Conservation (phyloP, 2,113 vertebrate genomes). For the Eudorcas thomsonii region DNA sequence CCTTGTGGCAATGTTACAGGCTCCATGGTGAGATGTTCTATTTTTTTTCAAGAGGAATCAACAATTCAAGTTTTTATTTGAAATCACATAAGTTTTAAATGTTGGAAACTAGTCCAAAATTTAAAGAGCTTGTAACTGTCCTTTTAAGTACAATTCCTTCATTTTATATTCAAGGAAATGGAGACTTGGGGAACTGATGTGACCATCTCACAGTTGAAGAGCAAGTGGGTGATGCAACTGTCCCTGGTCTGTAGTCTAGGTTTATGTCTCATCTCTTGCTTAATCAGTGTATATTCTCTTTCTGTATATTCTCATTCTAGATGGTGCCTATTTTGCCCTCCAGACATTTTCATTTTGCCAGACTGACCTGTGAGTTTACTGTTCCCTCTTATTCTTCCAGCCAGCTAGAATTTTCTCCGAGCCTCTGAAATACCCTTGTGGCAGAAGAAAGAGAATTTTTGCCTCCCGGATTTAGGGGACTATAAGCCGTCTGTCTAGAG, state of each 20-base stretch:
- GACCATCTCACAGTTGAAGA: background rate
- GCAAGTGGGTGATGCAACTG: no score
- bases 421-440: background rate
- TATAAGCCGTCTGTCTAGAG: conserved; percentile 3
- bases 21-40: background rate
- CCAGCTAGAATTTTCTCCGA: background rate
- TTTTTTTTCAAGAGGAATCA: background rate
- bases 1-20: background rate
- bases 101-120: background rate
- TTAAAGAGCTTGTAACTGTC: background rate
- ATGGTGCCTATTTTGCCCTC: background rate
- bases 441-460: background rate
- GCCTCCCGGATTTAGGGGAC: background rate
- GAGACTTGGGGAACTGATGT: background rate
- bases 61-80: background rate
- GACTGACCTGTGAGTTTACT: background rate
- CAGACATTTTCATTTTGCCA: background rate
- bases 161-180: background rate
- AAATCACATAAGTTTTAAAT: background rate
- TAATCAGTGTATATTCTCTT: background rate
- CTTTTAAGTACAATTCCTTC: background rate
- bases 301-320: background rate
- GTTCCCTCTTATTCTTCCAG: background rate
- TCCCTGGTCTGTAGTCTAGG: background rate
- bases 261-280: background rate